A percentile compares a stretch with the other conserved stretches of the same genome.
Evolutionary conservation across 92 coral and sea anemone genomes (phyloP).

Genomic region (Bergia sp.): DNA sequence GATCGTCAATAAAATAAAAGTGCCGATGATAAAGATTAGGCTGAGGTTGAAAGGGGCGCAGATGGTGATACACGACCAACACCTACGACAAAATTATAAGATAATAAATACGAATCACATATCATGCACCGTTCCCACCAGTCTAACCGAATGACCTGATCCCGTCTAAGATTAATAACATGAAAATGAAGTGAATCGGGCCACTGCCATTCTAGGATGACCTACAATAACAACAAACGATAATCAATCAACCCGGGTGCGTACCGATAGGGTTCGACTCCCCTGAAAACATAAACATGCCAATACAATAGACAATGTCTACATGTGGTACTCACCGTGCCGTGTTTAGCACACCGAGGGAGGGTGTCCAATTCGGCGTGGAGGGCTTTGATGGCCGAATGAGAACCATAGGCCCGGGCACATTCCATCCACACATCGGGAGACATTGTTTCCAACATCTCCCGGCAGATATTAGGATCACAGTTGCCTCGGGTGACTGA

Average conservation of each 20-base stretch:
- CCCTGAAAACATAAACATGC: background rate
- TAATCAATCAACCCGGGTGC: background rate
- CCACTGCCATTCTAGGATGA: conserved; percentile 6
- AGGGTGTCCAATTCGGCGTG: conserved; percentile 8
- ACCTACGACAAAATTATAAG: conserved; percentile 3
- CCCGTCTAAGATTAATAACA: conserved; percentile 4
- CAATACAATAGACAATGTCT: background rate
- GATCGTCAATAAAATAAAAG: background rate
- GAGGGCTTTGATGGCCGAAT: conserved; percentile 7
- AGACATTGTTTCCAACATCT: conserved; percentile 4
- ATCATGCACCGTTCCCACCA: conserved; percentile 7
- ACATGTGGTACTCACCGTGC: conserved; percentile 3
- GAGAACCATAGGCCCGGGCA: conserved; percentile 9
- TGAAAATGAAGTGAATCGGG: conserved; percentile 5
- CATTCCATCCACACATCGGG: conserved; percentile 7
- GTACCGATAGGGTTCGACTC: background rate
- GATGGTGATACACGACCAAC: conserved; percentile 6
- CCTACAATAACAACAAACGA: conserved; percentile 1
- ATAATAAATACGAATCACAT: conserved; percentile 1
- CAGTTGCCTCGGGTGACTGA: conserved; percentile 8
- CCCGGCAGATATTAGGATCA: conserved; percentile 6
- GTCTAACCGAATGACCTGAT: conserved; percentile 6
- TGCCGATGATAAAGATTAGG: conserved; percentile 1
- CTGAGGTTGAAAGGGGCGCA: background rate
- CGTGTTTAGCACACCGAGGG: conserved; percentile 8